Conservation (phyloP, 2,797 vertebrate species). For the Rhincodon typus region DNA sequence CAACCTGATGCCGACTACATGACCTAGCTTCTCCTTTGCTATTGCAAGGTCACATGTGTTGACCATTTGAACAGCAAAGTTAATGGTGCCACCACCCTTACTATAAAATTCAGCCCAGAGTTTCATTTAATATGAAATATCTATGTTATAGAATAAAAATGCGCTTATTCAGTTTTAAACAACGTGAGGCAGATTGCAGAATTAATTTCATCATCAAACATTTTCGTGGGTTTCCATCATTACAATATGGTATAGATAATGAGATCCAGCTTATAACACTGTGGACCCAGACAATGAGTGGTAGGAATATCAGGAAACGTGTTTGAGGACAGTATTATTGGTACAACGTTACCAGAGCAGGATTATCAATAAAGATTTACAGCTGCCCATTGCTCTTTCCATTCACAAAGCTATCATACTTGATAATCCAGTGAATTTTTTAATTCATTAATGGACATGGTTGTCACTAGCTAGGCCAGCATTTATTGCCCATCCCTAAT, state of each 20-base stretch:
- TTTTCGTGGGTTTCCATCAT: neutral
- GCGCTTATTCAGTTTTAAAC: neutral
- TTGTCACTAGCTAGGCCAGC: too few relatives aligned
- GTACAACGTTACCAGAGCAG: neutral
- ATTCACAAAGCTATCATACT: neutral
- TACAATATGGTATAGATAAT: neutral
- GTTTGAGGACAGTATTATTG: neutral
- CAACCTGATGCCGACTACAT: too few relatives aligned
- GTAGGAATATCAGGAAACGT: neutral
- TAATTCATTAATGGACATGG: too few relatives aligned
- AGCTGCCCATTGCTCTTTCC: neutral
- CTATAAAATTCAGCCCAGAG: too few relatives aligned
- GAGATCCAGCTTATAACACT: neutral
- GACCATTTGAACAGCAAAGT: too few relatives aligned
- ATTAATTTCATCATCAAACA: neutral
- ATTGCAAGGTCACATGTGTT: too few relatives aligned
- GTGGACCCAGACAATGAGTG: neutral
- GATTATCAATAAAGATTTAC: neutral
- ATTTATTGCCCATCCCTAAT: too few relatives aligned
- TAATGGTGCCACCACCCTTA: too few relatives aligned
- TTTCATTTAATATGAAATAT: neutral
- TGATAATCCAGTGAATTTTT: neutral
- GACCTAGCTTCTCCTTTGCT: too few relatives aligned
- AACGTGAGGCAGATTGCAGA: neutral
- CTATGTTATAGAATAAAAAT: neutral